Evolutionary conservation across 2,113 vertebrate species (phyloP).

Genomic region (Thryonomys swinderianus): DNA sequence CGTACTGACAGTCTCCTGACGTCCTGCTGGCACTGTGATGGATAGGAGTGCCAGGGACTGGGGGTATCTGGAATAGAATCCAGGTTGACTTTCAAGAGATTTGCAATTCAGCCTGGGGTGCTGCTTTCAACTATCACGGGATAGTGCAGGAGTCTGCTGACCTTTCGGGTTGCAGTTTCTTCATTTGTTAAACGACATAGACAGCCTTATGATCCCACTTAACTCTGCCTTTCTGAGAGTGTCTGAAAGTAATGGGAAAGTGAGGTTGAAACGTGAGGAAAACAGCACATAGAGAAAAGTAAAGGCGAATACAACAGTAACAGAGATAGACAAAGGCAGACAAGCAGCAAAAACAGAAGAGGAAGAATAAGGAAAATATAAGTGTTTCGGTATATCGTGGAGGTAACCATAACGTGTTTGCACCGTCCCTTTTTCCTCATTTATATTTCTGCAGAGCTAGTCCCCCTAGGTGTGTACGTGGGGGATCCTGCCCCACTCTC

Average conservation of each 20-base stretch:
- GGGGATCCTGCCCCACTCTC: neutral
- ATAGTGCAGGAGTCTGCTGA: neutral
- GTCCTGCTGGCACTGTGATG: neutral
- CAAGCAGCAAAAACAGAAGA: neutral
- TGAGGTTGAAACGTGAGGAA: neutral
- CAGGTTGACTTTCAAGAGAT: neutral
- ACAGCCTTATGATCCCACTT: neutral
- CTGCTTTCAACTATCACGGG: neutral
- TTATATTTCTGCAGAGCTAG: neutral
- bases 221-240: neutral
- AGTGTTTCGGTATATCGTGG: neutral
- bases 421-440: neutral
- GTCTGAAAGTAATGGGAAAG: neutral
- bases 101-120: neutral
- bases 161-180: neutral
- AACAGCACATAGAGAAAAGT: neutral
- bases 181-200: conserved; percentile 10
- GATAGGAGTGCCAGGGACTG: neutral
- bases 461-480: neutral
- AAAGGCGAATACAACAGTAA: neutral
- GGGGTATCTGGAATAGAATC: neutral
- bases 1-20: neutral
- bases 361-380: neutral
- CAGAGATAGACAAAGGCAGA: neutral
- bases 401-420: neutral